phyloP scores from a whole-genome alignment of 2,888 invertebrate genomes.

The Nephrocerus scutellatus region DNA sequence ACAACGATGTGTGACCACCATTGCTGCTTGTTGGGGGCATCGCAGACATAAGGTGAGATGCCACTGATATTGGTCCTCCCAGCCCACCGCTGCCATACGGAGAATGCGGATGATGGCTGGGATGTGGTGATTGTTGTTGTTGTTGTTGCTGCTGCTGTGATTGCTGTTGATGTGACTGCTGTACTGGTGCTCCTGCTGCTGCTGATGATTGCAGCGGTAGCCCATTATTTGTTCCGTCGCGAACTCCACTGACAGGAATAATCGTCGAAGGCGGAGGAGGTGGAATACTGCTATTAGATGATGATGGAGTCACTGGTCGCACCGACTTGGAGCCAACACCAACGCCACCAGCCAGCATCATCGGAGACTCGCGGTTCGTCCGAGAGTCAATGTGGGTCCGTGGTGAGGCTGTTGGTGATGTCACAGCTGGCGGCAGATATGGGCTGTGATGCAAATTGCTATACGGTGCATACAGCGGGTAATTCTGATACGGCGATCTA shows the following conservation, averaged over 20 bases:
- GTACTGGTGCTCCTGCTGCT: slow-evolving; percentile 10
- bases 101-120: slow-evolving; percentile 18
- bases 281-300: no score
- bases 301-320: slow-evolving; percentile 28
- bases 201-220: slow-evolving; percentile 20
- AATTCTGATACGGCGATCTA: slow-evolving; percentile 46
- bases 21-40: no score
- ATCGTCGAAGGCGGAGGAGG: no score
- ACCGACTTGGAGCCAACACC: slow-evolving; percentile 27
- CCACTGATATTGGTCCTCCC: no score
- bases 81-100: no score
- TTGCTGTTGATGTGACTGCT: slow-evolving; percentile 16
- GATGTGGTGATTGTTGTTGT: no score
- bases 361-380: slow-evolving; percentile 33
- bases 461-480: slow-evolving; percentile 69
- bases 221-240: slow-evolving; percentile 22
- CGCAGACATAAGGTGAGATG: no score
- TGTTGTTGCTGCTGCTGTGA: no score
- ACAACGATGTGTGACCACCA: no score
- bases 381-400: slow-evolving; percentile 55
- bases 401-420: slow-evolving; percentile 59
- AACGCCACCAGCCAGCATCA: slow-evolving; percentile 24
- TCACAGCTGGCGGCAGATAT: slow-evolving; percentile 58
- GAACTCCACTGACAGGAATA: slow-evolving; percentile 18
- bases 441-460: slow-evolving; percentile 70